phyloP scores from a whole-genome alignment of 2,113 vertebrate species.

The Rhynchomys soricoides region DNA sequence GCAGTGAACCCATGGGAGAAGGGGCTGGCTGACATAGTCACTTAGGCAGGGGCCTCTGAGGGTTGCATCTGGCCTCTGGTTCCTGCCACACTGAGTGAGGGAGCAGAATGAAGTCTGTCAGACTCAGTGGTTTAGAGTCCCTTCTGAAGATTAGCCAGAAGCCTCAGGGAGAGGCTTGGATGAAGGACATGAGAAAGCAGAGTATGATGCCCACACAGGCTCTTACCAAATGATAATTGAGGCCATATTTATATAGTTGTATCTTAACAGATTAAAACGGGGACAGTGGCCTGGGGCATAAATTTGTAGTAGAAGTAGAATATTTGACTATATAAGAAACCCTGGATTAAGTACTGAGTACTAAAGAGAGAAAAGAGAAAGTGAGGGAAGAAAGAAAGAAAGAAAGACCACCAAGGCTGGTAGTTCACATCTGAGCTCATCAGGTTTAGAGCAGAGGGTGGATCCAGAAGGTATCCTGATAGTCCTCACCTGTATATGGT shows the following conservation, averaged over 20 bases:
- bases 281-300: neutral
- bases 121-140: neutral
- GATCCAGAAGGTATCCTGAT: neutral
- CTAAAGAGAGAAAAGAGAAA: neutral
- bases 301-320: neutral
- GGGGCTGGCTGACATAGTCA: neutral
- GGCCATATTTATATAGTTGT: neutral
- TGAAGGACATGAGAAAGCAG: neutral
- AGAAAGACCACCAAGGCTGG: neutral
- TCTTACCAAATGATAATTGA: neutral
- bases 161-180: neutral
- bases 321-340: neutral
- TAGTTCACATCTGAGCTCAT: neutral
- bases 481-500: neutral
- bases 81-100: no score
- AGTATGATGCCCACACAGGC: neutral
- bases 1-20: neutral
- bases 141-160: neutral
- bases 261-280: neutral
- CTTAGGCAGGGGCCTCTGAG: neutral
- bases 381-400: no score
- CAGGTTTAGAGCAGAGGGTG: neutral
- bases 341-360: neutral
- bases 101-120: neutral
- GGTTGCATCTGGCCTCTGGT: neutral